Base-by-base conservation (phyloP, 2,888 invertebrate genomes). In the Candidula unifasciata region DNA sequence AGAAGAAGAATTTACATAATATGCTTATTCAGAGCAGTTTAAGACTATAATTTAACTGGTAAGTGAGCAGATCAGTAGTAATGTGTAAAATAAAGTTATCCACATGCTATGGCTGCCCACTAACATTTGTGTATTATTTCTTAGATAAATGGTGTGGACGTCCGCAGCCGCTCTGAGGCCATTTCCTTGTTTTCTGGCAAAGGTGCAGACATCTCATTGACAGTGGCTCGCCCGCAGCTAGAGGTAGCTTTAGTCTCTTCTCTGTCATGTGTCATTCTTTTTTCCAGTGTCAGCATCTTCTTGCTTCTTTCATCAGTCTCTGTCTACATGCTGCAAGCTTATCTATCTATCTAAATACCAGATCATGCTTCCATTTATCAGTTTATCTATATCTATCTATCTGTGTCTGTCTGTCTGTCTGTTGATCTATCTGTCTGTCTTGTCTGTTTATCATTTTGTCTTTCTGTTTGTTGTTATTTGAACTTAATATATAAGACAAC, bases 101-200 rank as follows among this genome's bases (percentile, higher is more conserved):
- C n/a, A 21, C 21, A 60, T 60, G 5, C 3, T 21, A 24, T 60
- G 18, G 21, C 60, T 13, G 3, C 60, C 24, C 60, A 60, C n/a
- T n/a, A 60, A n/a, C 60, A 24, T 44, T 44, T 44, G 44, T 44
- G 44, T 13, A 44, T 44, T 10, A 44, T 44, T 44, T 44, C 18
- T 18, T 90, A 94, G 93, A 94, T 94, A 57, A 94, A 94, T 88
- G 93, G 93, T 10, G 90, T 92, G 35, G 88, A 88, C 74, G 88
- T 88, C 5, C 93, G 93, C 84, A 93, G 93, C 79, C 88, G 94
- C 76, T 93, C 93, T 76, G 92, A 94, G 88, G 94, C 94, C 60
- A 93, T 94, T 64, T 88, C 91, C 35, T 88, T 94, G 80, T 94
- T 94, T 86, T 91, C 93, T 13, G 91, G 92, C 79, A 90, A 90